phyloP scores from a whole-genome alignment of 2,888 invertebrate species.

The Cheilosia impressa region DNA sequence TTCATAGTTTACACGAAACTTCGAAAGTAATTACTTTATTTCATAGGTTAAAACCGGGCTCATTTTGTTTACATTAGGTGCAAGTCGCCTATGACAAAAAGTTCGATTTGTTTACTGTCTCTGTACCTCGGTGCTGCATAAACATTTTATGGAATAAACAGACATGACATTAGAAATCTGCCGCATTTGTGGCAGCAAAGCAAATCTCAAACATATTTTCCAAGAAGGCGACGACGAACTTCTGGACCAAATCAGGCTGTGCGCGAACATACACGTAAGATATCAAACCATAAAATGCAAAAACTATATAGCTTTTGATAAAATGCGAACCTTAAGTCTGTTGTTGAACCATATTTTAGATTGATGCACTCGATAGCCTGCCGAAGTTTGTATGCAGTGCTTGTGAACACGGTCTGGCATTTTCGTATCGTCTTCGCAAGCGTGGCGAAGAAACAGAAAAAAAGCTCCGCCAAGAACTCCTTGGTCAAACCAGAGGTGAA shows the following conservation, averaged over 20 bases:
- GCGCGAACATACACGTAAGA: slow-evolving; percentile 76
- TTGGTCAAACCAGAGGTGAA: not conserved
- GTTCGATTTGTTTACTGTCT: too few relatives aligned
- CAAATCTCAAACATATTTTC: slow-evolving; percentile 73
- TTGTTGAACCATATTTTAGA: slow-evolving; percentile 48
- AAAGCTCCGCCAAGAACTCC: slow-evolving; percentile 62
- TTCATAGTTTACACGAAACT: too few relatives aligned
- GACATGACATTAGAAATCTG: slow-evolving; percentile 70
- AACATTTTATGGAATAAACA: not conserved
- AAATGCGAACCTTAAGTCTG: too few relatives aligned
- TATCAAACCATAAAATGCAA: not conserved
- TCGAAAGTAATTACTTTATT: too few relatives aligned
- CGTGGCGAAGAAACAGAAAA: slow-evolving; percentile 76
- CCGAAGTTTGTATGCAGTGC: slow-evolving; percentile 76
- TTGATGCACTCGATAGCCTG: slow-evolving; percentile 68
- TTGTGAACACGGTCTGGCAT: slow-evolving; percentile 75
- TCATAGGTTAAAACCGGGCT: too few relatives aligned
- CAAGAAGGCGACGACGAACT: slow-evolving; percentile 70
- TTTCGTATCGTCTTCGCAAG: slow-evolving; percentile 76
- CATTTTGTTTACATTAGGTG: too few relatives aligned
- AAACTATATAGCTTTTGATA: too few relatives aligned
- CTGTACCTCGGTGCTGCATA: not conserved
- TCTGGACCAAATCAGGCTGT: slow-evolving; percentile 75
- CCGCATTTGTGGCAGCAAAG: slow-evolving; percentile 76
- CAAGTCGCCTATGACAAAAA: too few relatives aligned